A percentile compares a stretch with the other conserved stretches of the same genome.
Evolutionary conservation across 2,113 vertebrate species (phyloP).

Genomic region (Pyxicephalus adspersus): DNA sequence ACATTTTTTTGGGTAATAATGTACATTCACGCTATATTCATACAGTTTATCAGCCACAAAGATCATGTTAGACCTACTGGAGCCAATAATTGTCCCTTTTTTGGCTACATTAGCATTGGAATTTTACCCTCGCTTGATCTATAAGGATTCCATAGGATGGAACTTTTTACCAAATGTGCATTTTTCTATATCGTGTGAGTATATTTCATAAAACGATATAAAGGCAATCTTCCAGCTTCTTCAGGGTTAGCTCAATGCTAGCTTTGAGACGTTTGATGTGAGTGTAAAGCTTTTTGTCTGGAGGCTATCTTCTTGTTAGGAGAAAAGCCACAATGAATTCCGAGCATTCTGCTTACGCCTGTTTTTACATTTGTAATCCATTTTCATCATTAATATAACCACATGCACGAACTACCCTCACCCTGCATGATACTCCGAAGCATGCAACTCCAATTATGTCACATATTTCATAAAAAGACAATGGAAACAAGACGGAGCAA

Average conservation of each 20-base stretch:
- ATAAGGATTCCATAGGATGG: too few species aligned
- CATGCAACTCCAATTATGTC: constrained; percentile 37
- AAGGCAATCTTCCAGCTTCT: constrained; percentile 33
- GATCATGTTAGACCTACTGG: too few species aligned
- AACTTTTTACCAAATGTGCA: background rate
- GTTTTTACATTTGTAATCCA: constrained; percentile 54
- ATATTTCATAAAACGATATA: constrained; percentile 32
- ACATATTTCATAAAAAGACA: constrained; percentile 19
- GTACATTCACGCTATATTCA: too few species aligned
- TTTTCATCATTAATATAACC: constrained; percentile 49
- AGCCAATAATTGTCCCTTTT: too few species aligned
- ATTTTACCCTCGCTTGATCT: too few species aligned
- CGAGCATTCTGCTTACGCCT: constrained; percentile 45
- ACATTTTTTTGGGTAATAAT: too few species aligned
- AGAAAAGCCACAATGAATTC: constrained; percentile 49
- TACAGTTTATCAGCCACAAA: too few species aligned
- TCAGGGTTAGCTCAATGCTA: constrained; percentile 25
- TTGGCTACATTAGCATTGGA: too few species aligned
- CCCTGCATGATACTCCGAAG: constrained; percentile 24
- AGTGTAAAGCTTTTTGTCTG: constrained; percentile 48
- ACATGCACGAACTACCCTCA: constrained; percentile 22
- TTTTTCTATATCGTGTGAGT: constrained; percentile 36
- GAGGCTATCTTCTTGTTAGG: constrained; percentile 54
- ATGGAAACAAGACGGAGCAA: background rate
- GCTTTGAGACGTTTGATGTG: constrained; percentile 45